Evolutionary conservation across 2,888 invertebrate species (phyloP).

Genomic region (Drosophila eohydei): DNA sequence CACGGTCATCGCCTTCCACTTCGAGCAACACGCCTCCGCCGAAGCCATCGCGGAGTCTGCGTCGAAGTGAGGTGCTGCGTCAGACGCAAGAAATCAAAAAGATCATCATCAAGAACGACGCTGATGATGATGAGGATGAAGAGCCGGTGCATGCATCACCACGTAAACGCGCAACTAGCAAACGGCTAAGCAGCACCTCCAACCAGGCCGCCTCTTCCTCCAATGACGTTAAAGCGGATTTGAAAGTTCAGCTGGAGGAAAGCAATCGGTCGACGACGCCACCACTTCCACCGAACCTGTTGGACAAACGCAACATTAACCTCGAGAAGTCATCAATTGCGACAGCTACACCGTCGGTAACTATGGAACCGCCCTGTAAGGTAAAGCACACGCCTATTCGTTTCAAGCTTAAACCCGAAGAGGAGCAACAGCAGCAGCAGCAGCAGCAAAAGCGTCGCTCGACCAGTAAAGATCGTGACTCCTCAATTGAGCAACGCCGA

Average conservation of each 20-base stretch:
- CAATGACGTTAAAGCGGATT: conserved; percentile 46
- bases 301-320: conserved; percentile 42
- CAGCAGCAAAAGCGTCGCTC: conserved; percentile 52
- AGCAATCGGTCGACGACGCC: conserved; percentile 80
- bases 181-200: conserved; percentile 22
- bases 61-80: conserved; percentile 76
- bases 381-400: conserved; percentile 83
- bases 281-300: conserved; percentile 67
- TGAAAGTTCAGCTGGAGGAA: conserved; percentile 44
- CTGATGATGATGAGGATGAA: conserved; percentile 84
- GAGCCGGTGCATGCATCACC: conserved; percentile 38
- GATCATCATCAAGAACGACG: conserved; percentile 85
- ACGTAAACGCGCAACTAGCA: conserved; percentile 49
- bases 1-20: conserved; percentile 70
- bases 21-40: conserved; percentile 80
- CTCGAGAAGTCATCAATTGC: conserved; percentile 35
- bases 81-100: conserved; percentile 83
- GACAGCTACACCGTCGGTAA: conserved; percentile 8
- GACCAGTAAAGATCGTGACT: conserved; percentile 58
- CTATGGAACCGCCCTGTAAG: conserved; percentile 50
- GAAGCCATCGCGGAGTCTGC: conserved; percentile 60
- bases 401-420: conserved; percentile 78
- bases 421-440: conserved; percentile 30
- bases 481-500: conserved; percentile 74
- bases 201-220: conserved; percentile 12